Evolutionary conservation across 2,113 vertebrate genomes (phyloP).

Genomic region (Vimba vimba): DNA sequence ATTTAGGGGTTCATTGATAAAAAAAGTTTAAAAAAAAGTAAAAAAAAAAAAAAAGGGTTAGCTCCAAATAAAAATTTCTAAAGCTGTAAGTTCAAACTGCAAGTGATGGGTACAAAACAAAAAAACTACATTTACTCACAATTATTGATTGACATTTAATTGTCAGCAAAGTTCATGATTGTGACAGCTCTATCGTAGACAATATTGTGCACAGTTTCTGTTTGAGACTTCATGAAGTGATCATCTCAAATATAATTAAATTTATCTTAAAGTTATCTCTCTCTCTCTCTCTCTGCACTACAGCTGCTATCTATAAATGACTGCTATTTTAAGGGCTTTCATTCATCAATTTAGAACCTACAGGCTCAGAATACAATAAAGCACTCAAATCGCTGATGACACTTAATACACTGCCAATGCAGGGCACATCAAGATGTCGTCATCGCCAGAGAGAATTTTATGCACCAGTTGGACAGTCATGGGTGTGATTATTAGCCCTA

Average conservation of each 20-base stretch:
- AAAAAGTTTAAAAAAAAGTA: no score
- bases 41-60: no score
- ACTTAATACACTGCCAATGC: slow-evolving; percentile 22
- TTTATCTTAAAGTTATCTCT: neutral
- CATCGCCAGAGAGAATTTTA: slow-evolving; percentile 22
- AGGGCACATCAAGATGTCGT: slow-evolving; percentile 38
- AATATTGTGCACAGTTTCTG: neutral
- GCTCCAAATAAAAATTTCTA: neutral
- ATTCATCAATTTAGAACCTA: slow-evolving; percentile 30
- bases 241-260: neutral
- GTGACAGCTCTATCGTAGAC: neutral
- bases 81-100: no score
- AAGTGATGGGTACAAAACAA: no score
- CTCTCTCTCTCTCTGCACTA: neutral
- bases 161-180: neutral
- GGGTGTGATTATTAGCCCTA: slow-evolving; percentile 45
- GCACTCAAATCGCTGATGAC: neutral
- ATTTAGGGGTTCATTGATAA: no score
- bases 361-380: slow-evolving; percentile 25
- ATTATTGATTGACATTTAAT: no score
- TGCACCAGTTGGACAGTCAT: slow-evolving; percentile 38
- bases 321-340: slow-evolving; percentile 17
- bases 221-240: neutral
- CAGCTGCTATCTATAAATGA: neutral
- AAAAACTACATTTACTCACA: neutral